Conservation (phyloP, 2,888 invertebrate genomes). For the Argynnis bischoffii region DNA sequence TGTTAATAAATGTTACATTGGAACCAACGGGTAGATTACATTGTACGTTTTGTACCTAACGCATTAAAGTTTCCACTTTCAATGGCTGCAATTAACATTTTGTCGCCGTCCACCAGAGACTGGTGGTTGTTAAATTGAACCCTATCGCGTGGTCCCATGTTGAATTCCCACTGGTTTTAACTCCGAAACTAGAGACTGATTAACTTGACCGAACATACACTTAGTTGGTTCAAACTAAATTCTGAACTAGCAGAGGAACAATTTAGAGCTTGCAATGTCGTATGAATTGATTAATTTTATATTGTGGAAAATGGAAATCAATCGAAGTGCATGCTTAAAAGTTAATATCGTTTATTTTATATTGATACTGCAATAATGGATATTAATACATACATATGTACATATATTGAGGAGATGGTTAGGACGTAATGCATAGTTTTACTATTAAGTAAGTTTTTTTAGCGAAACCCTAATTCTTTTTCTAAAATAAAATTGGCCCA, state of each 20-base stretch:
- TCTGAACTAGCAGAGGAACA: conserved; percentile 35
- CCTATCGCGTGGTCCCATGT: conserved; percentile 44
- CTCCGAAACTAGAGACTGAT: conserved; percentile 45
- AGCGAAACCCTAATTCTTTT: too few species aligned
- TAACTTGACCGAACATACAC: conserved; percentile 42
- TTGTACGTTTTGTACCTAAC: conserved; percentile 30
- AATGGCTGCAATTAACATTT: conserved; percentile 50
- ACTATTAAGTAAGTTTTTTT: too few species aligned
- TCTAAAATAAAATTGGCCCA: too few species aligned
- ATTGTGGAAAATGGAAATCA: conserved; percentile 9
- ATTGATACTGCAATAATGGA: not conserved
- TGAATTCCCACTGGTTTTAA: conserved; percentile 46
- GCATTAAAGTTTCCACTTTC: conserved; percentile 46
- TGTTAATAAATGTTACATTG: conserved; percentile 26
- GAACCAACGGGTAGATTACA: conserved; percentile 18
- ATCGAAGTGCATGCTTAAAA: conserved; percentile 12
- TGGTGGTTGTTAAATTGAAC: conserved; percentile 47
- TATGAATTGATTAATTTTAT: conserved; percentile 33
- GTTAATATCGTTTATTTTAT: conserved; percentile 4
- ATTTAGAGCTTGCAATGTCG: conserved; percentile 27
- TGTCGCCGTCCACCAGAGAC: conserved; percentile 45
- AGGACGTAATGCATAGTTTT: too few species aligned
- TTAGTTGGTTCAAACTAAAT: conserved; percentile 40
- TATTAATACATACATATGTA: too few species aligned
- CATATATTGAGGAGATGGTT: too few species aligned